Evolutionary conservation across 2,113 vertebrate genomes (phyloP).

Genomic region (Perognathus longimembris): DNA sequence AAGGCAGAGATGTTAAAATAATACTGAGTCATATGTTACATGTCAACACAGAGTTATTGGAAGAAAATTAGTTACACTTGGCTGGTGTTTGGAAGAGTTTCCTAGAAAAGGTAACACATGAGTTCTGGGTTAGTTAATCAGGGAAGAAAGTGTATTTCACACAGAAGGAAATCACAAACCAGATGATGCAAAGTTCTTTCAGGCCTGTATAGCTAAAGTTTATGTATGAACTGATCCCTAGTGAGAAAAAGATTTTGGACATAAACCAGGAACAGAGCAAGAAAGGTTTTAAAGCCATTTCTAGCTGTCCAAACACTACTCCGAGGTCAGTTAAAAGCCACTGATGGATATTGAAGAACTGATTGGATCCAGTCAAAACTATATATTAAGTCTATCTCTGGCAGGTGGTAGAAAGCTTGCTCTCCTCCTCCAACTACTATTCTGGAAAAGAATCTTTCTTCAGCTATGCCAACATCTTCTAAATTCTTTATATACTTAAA

Average conservation of each 20-base stretch:
- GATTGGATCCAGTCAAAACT: constrained; percentile 26
- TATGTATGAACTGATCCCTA: not conserved
- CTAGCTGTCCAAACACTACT: not conserved
- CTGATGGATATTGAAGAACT: not conserved
- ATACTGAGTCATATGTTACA: not conserved
- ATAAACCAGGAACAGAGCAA: constrained; percentile 33
- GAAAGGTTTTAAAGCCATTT: not conserved
- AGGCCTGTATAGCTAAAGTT: not conserved
- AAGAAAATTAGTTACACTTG: not conserved
- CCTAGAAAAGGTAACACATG: not conserved
- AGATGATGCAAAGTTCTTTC: not conserved
- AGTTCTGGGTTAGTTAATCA: not conserved
- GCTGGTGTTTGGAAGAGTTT: not conserved
- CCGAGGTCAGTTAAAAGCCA: constrained; percentile 23
- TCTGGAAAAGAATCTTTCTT: constrained; percentile 23
- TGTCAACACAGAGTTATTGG: not conserved
- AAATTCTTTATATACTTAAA: constrained; percentile 17
- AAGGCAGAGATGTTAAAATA: not conserved
- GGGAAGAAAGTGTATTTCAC: not conserved
- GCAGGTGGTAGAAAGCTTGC: not conserved
- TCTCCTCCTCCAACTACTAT: constrained; percentile 30
- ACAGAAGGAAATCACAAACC: not conserved
- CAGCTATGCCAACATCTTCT: constrained; percentile 43
- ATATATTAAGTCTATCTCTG: constrained; percentile 33
- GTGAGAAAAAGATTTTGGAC: not conserved